These are phyloP conservation scores for Chromoteleia sp. DNA, from an alignment of 2,888 invertebrate genomes.

Conservation along the genomic window DNA sequence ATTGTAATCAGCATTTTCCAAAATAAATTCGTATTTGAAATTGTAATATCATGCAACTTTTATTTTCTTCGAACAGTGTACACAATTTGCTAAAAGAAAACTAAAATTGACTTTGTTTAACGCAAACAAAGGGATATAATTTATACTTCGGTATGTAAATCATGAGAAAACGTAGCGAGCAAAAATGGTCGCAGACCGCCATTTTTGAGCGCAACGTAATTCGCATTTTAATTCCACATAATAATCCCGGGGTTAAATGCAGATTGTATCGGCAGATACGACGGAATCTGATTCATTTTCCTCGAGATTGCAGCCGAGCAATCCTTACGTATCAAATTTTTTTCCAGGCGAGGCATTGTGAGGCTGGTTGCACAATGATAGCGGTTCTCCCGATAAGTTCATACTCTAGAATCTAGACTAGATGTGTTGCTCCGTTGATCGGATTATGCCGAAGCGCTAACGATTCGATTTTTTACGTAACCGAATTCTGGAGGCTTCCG, in stretches of 20 bases:
- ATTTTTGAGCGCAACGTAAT: neutral
- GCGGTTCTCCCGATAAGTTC: conserved; percentile 81
- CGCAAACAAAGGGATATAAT: too few species aligned
- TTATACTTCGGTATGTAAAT: neutral
- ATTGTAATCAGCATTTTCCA: too few species aligned
- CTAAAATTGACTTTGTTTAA: too few species aligned
- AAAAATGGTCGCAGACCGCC: neutral
- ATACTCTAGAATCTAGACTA: conserved; percentile 81
- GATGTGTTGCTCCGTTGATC: conserved; percentile 78
- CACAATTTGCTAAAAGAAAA: too few species aligned
- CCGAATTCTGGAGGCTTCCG: conserved; percentile 71
- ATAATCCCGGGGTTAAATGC: conserved; percentile 35
- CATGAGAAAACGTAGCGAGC: neutral
- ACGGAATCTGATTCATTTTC: conserved; percentile 54
- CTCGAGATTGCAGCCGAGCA: conserved; percentile 60
- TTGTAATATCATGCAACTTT: too few species aligned
- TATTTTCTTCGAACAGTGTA: too few species aligned
- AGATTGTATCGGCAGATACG: conserved; percentile 46
- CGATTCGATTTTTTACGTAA: conserved; percentile 72
- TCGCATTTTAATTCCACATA: conserved; percentile 8
- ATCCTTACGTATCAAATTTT: conserved; percentile 66
- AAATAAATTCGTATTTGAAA: too few species aligned
- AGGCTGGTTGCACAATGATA: conserved; percentile 80
- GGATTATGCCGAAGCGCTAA: conserved; percentile 72
- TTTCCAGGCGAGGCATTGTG: conserved; percentile 76